A percentile compares a stretch with the other conserved stretches of the same genome.
Conservation (phyloP, 2,113 vertebrate species). For the Monopterus albus region DNA sequence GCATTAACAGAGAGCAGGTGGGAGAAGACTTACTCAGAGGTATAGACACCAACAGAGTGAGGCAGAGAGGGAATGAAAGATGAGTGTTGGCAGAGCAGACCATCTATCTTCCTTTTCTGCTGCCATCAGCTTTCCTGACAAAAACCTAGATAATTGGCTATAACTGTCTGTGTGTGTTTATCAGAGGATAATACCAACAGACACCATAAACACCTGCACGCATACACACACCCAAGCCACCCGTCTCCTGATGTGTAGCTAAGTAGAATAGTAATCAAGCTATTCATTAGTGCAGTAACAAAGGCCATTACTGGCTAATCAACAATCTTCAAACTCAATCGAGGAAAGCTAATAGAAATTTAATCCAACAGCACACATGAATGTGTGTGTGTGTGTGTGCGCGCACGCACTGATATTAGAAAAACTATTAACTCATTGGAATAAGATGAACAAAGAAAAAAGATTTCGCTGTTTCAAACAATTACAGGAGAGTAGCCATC, state of each 20-base stretch:
- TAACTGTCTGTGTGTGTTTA: constrained; percentile 55
- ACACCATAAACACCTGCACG: constrained; percentile 26
- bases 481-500: constrained; percentile 36
- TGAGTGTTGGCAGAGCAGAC: constrained; percentile 50
- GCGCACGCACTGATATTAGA: constrained; percentile 45
- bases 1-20: constrained; percentile 38
- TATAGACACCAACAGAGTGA: constrained; percentile 25
- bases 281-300: constrained; percentile 83
- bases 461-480: constrained; percentile 51
- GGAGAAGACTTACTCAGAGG: constrained; percentile 43
- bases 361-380: constrained; percentile 79
- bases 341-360: constrained; percentile 82
- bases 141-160: constrained; percentile 66
- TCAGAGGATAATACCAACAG: constrained; percentile 62
- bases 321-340: constrained; percentile 86
- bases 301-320: constrained; percentile 89
- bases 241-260: constrained; percentile 66
- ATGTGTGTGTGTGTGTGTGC: constrained; percentile 60
- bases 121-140: constrained; percentile 70
- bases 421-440: constrained; percentile 64
- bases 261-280: constrained; percentile 86
- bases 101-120: constrained; percentile 66
- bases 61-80: constrained; percentile 45
- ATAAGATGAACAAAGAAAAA: constrained; percentile 59
- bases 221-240: constrained; percentile 15